These are phyloP conservation scores for Vanessa atalanta DNA, from an alignment of 1,140 invertebrate species.

Conservation along the genomic window DNA sequence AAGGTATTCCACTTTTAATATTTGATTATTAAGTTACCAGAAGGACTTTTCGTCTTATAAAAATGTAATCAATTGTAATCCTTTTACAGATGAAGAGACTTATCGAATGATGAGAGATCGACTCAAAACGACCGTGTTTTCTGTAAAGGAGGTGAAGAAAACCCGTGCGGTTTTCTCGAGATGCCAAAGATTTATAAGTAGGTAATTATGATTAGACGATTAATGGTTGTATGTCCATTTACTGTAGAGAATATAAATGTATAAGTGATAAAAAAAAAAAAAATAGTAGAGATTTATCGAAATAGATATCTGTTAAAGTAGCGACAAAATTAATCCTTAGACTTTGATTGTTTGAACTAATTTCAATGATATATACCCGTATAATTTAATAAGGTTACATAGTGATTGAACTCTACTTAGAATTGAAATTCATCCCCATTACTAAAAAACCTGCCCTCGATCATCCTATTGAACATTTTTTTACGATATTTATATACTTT, in stretches of 20 bases:
- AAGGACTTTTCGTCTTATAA: too few species aligned
- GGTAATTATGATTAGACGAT: conserved; percentile 58
- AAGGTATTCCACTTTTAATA: too few species aligned
- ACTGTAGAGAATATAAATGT: conserved; percentile 60
- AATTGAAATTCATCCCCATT: conserved; percentile 22
- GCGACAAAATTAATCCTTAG: conserved; percentile 42
- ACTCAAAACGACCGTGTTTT: conserved; percentile 18
- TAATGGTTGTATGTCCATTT: conserved; percentile 76
- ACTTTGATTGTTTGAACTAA: conserved; percentile 40
- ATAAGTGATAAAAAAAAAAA: conserved; percentile 50
- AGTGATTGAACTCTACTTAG: conserved; percentile 14
- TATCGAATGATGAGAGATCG: conserved; percentile 12
- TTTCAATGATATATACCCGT: conserved; percentile 52
- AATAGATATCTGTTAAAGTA: conserved; percentile 60
- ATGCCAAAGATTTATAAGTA: conserved; percentile 69
- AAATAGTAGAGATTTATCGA: conserved; percentile 41
- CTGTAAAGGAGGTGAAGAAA: conserved; percentile 34
- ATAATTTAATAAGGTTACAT: conserved; percentile 48
- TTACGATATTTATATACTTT: conserved; percentile 17
- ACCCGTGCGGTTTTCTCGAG: conserved; percentile 51
- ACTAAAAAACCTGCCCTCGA: conserved; percentile 8
- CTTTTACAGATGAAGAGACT: conserved; percentile 70
- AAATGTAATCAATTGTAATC: background rate
- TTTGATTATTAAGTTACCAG: too few species aligned
- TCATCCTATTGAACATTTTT: conserved; percentile 14